Percentiles rank a stretch among this genome's conserved stretches.
phyloP scores from a whole-genome alignment of 2,797 vertebrate species.

The Notamacropus eugenii region DNA sequence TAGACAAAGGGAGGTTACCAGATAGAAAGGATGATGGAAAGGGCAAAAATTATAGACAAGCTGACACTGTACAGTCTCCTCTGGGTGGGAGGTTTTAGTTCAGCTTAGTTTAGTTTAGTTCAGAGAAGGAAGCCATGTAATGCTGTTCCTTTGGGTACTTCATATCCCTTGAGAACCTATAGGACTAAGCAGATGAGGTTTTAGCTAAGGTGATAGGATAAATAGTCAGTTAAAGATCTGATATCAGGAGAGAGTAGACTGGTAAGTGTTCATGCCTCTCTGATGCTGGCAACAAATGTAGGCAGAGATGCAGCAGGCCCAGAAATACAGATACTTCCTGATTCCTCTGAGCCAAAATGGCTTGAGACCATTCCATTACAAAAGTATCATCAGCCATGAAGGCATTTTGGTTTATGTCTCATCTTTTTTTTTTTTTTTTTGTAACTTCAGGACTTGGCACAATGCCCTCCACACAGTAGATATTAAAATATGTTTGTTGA shows the following conservation, averaged over 20 bases:
- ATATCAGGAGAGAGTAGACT: background rate
- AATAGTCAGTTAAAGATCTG: slow-evolving; percentile 20
- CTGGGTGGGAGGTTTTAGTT: background rate
- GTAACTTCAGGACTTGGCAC: background rate
- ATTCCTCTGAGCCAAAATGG: slow-evolving; percentile 6
- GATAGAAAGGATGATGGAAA: background rate
- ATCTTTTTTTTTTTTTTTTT: background rate
- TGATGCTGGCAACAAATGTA: background rate
- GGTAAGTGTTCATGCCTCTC: background rate
- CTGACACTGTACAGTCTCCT: background rate
- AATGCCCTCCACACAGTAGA: slow-evolving; percentile 4
- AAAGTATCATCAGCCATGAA: background rate
- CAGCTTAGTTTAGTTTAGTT: background rate
- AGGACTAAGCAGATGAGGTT: background rate
- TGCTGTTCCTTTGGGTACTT: background rate
- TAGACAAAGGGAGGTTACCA: background rate
- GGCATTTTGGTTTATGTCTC: background rate
- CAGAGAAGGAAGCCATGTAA: background rate
- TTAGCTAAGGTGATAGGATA: background rate
- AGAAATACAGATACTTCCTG: background rate
- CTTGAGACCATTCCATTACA: background rate
- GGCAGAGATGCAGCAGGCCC: background rate
- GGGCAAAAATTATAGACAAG: background rate
- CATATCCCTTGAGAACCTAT: background rate
- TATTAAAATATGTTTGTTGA: slow-evolving; percentile 44